phyloP scores from a whole-genome alignment of 1,140 invertebrate genomes.

The Drosophila mauritiana region DNA sequence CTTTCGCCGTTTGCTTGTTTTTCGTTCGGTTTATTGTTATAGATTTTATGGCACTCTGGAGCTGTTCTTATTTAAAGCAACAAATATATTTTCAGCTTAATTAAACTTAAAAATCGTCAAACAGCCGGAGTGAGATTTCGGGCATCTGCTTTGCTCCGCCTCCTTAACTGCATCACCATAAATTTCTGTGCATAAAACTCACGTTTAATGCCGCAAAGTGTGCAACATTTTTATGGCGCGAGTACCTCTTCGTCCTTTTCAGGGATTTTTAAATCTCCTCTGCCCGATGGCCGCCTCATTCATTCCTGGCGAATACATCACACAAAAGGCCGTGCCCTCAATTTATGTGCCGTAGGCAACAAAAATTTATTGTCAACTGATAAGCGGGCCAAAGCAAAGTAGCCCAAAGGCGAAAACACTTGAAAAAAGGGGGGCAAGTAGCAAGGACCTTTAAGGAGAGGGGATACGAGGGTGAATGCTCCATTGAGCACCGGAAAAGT shows the following conservation, averaged over 20 bases:
- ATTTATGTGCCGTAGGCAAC: slow-evolving; percentile 79
- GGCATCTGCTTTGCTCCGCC: slow-evolving; percentile 45
- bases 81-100: slow-evolving; percentile 82
- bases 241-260: not conserved
- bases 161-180: slow-evolving; percentile 73
- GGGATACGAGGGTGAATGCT: not conserved
- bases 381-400: slow-evolving; percentile 72
- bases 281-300: slow-evolving; percentile 23
- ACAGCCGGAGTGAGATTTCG: slow-evolving; percentile 37
- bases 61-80: slow-evolving; percentile 77
- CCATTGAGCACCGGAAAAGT: slow-evolving; percentile 1
- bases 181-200: slow-evolving; percentile 76
- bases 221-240: slow-evolving; percentile 64
- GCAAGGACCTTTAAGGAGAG: slow-evolving; percentile 6
- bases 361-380: slow-evolving; percentile 83
- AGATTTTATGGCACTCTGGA: slow-evolving; percentile 63
- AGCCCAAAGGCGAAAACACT: slow-evolving; percentile 63
- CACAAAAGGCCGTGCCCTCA: slow-evolving; percentile 67
- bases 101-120: slow-evolving; percentile 75
- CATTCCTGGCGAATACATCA: slow-evolving; percentile 66
- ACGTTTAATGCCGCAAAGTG: slow-evolving; percentile 77
- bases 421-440: slow-evolving; percentile 33
- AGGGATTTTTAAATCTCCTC: not conserved
- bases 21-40: slow-evolving; percentile 72
- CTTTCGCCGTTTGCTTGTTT: slow-evolving; percentile 46